phyloP scores from a whole-genome alignment of 2,113 vertebrate genomes.

The Axis porcinus region DNA sequence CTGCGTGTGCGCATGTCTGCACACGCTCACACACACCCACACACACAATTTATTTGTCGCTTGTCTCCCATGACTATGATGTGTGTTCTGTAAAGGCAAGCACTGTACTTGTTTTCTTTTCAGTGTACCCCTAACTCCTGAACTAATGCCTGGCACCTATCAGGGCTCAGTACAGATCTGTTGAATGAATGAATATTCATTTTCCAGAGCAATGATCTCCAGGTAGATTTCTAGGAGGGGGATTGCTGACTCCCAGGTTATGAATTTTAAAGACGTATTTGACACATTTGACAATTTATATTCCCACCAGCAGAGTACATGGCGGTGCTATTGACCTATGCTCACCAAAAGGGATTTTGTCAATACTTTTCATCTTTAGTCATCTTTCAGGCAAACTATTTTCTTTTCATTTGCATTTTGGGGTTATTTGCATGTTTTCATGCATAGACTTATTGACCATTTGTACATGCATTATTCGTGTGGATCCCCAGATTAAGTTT shows the following conservation, averaged over 20 bases:
- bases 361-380: not conserved
- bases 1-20: fast-evolving
- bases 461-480: not conserved
- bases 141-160: not conserved
- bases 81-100: not conserved
- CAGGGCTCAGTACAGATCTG: not conserved
- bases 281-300: not conserved
- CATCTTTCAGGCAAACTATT: not conserved
- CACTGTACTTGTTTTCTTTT: not conserved
- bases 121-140: not conserved
- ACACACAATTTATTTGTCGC: not conserved
- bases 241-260: not conserved
- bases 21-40: not conserved
- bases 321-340: not conserved
- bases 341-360: not conserved
- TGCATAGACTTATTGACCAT: not conserved
- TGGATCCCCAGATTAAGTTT: not conserved
- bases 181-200: not conserved
- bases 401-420: slow-evolving; percentile 25
- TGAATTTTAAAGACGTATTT: not conserved
- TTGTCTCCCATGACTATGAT: not conserved
- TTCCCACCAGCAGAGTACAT: not conserved
- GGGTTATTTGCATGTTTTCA: not conserved
- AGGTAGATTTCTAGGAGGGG: not conserved
- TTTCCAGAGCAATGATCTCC: not conserved